Evolutionary conservation across 2,113 vertebrate species (phyloP).

Genomic region (Trichechus manatus): DNA sequence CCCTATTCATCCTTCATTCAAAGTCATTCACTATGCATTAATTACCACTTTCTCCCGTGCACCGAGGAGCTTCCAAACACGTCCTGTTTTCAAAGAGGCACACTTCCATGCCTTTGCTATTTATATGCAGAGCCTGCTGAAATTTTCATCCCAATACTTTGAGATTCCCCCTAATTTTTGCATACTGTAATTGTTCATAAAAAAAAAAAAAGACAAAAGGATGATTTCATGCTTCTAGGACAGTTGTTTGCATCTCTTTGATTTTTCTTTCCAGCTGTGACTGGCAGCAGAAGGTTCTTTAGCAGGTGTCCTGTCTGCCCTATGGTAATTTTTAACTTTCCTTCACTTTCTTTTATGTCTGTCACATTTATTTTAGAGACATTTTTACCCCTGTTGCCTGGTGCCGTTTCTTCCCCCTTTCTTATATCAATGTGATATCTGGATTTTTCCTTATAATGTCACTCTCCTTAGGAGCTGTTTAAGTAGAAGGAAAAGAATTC

Average conservation of each 20-base stretch:
- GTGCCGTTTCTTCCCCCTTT: conserved; percentile 51
- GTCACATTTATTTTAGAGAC: conserved; percentile 81
- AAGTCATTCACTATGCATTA: conserved; percentile 92
- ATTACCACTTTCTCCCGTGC: conserved; percentile 90
- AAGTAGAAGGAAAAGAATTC: conserved; percentile 42
- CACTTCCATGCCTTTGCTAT: conserved; percentile 90
- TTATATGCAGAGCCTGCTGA: conserved; percentile 90
- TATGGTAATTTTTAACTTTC: conserved; percentile 91
- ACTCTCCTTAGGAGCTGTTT: conserved; percentile 70
- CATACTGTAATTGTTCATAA: conserved; percentile 91
- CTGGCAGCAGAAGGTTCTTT: conserved; percentile 88
- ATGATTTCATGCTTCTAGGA: conserved; percentile 89
- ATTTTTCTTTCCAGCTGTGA: conserved; percentile 92
- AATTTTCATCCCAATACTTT: conserved; percentile 87
- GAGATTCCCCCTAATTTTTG: conserved; percentile 89
- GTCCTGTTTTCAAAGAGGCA: conserved; percentile 90
- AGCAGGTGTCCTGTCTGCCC: conserved; percentile 90
- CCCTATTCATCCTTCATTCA: conserved; percentile 91
- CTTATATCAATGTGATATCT: conserved; percentile 69
- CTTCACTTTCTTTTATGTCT: conserved; percentile 89
- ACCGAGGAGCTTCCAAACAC: conserved; percentile 87
- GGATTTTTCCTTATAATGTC: conserved; percentile 78
- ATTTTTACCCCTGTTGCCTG: conserved; percentile 77
- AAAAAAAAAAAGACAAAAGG: conserved; percentile 87
- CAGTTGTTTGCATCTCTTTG: conserved; percentile 92